A percentile compares a stretch with the other conserved stretches of the same genome.
phyloP scores from a whole-genome alignment of 2,888 invertebrate species.

The Caenorhabditis japonica region DNA sequence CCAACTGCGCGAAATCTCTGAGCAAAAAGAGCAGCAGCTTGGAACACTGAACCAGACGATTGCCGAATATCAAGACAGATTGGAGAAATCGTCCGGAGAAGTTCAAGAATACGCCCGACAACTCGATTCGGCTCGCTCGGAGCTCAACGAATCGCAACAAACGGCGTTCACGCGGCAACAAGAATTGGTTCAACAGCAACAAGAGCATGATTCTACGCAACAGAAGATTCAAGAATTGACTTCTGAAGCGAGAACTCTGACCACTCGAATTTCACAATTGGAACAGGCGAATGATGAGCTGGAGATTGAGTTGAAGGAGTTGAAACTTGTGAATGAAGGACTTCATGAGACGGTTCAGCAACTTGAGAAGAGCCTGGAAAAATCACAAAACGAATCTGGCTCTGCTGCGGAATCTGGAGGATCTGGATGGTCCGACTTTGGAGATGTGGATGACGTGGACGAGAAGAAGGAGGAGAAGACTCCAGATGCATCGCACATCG shows the following conservation, averaged over 20 bases:
- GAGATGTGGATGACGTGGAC: conserved; percentile 50
- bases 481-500: conserved; percentile 25
- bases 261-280: conserved; percentile 9
- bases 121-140: conserved; percentile 14
- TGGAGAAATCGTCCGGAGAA: conserved; percentile 12
- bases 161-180: conserved; percentile 12
- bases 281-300: conserved; percentile 10
- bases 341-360: conserved; percentile 17
- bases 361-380: conserved; percentile 17
- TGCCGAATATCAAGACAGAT: conserved; percentile 12
- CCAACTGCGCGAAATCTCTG: conserved; percentile 17
- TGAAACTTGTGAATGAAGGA: conserved; percentile 9
- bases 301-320: conserved; percentile 5
- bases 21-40: conserved; percentile 32
- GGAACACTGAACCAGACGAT: conserved; percentile 2
- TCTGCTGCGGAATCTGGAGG: conserved; percentile 57
- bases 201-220: conserved; percentile 14
- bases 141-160: conserved; percentile 30
- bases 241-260: background rate
- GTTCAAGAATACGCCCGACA: conserved; percentile 29
- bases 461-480: conserved; percentile 44
- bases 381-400: conserved; percentile 21
- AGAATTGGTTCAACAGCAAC: conserved; percentile 15
- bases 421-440: conserved; percentile 66
- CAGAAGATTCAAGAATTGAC: conserved; percentile 13